Evolutionary conservation across 2,888 invertebrate species (phyloP), one percentile per base, ranked within the genome.

Genomic region (Eilema sororculum): DNA sequence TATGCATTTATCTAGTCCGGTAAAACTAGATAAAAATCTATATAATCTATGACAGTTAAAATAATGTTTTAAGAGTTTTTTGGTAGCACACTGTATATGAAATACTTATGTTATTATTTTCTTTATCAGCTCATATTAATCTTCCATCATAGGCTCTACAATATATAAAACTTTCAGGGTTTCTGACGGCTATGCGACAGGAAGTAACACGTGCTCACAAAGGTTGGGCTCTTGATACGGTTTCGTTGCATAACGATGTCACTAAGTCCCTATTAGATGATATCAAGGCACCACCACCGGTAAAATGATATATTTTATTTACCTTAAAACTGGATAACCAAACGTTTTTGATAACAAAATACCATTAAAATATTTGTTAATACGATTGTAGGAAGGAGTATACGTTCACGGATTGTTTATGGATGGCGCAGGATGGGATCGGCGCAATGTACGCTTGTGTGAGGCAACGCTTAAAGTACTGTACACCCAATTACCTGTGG

Each of bases 351-450:
- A 56, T 0, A 56, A 24, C 22, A 2, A 6, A 8, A 33, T 33
- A 33, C 5, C 30, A 3, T 20, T 63, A 25, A 9, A 59, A n/a
- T 33, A n/a, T n/a, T 33, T 10, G n/a, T 46, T 25, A 16, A 5
- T 22, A 30, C 8, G 52, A 5, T 65, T 88, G 58, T 80, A 98
- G 96, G 98, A 98, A 88, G 98, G 98, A 2, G 98, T 98, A 3
- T 98, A 95, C 84, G 96, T 98, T 0, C 97, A 98, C 84, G 98
- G 98, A 0, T 92, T 99, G 65, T 98, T 96, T 89, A 91, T 98
- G 71, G 98, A 99, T 89, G 98, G 98, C 0, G 98, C 98, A 2
- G 97, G 98, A 2, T 99, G 98, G 98, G 98, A 98, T 87, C 96
- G 96, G 59, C 96, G 97, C 72, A 97, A 97, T 77, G 89, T 94